Evolutionary conservation across 2,888 invertebrate species (phyloP).

Genomic region (Palloptera scutellata): DNA sequence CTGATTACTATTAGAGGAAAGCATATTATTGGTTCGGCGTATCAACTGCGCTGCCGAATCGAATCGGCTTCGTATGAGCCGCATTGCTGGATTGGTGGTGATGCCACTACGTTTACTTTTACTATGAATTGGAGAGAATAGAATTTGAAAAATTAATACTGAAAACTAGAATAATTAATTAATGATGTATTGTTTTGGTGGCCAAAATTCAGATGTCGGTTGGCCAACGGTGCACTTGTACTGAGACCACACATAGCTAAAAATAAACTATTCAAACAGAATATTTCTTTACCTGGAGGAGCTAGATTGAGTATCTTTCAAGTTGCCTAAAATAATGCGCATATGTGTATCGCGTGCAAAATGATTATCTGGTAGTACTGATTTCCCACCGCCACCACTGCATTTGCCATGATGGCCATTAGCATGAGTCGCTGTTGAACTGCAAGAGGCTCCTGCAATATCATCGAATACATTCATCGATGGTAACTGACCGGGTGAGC

Average conservation of each 20-base stretch:
- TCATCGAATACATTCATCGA: slow-evolving; percentile 62
- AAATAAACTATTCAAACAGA: too few species aligned
- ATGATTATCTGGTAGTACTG: slow-evolving; percentile 75
- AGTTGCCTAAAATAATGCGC: slow-evolving; percentile 82
- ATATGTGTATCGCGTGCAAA: slow-evolving; percentile 91
- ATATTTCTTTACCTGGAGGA: slow-evolving; percentile 55
- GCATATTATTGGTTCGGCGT: slow-evolving; percentile 63
- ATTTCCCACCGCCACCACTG: slow-evolving; percentile 44
- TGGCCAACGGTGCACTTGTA: too few species aligned
- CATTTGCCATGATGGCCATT: not conserved
- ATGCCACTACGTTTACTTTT: slow-evolving; percentile 83
- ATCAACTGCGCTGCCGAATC: slow-evolving; percentile 65
- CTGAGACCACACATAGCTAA: too few species aligned
- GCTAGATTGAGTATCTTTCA: slow-evolving; percentile 62
- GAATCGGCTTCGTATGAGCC: slow-evolving; percentile 71
- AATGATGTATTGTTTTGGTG: too few species aligned
- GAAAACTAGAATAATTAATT: not conserved
- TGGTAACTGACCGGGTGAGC: slow-evolving; percentile 65
- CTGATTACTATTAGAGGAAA: slow-evolving; percentile 62
- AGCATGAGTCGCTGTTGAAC: slow-evolving; percentile 36
- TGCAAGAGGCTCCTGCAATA: slow-evolving; percentile 55
- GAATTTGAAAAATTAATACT: not conserved
- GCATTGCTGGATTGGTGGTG: slow-evolving; percentile 85
- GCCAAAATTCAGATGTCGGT: too few species aligned
- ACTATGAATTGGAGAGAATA: slow-evolving; percentile 42